Conservation (phyloP, 2,797 vertebrate genomes). For the Sebastes baramenuke region DNA sequence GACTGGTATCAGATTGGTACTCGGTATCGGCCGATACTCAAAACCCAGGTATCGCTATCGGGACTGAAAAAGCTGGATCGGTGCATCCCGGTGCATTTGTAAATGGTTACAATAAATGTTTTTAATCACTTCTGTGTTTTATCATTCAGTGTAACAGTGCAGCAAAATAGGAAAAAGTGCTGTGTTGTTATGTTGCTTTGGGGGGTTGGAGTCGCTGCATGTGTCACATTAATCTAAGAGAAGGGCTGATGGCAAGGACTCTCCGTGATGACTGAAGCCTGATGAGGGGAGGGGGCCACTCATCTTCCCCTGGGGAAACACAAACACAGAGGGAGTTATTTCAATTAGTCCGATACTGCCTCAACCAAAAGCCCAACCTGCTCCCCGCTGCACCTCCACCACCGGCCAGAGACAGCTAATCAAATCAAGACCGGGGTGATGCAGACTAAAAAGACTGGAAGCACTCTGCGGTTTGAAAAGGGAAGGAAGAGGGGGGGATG, state of each 20-base stretch:
- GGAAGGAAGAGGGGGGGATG: background rate
- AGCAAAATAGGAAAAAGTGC: background rate
- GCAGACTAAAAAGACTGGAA: conserved; percentile 49
- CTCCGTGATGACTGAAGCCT: conserved; percentile 35
- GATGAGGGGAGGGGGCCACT: conserved; percentile 11
- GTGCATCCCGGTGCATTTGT: too few relatives aligned
- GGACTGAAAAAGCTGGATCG: too few relatives aligned
- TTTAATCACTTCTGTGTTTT: background rate
- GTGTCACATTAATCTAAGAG: conserved; percentile 32
- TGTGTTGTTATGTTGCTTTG: background rate
- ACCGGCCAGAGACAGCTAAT: conserved; percentile 58
- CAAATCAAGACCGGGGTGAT: conserved; percentile 59
- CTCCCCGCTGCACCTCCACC: conserved; percentile 46
- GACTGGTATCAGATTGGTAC: too few relatives aligned
- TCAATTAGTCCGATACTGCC: conserved; percentile 74
- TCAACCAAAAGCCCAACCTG: conserved; percentile 63
- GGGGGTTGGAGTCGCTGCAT: conserved; percentile 5
- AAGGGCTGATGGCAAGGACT: conserved; percentile 50
- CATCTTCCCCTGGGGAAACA: conserved; percentile 61
- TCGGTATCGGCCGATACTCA: too few relatives aligned
- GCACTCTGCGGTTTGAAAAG: conserved; percentile 25
- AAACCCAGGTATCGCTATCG: too few relatives aligned
- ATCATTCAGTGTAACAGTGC: background rate
- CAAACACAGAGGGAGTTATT: conserved; percentile 64
- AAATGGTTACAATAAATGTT: background rate